phyloP scores from a whole-genome alignment of 2,797 vertebrate genomes.

The Periparus ater region DNA sequence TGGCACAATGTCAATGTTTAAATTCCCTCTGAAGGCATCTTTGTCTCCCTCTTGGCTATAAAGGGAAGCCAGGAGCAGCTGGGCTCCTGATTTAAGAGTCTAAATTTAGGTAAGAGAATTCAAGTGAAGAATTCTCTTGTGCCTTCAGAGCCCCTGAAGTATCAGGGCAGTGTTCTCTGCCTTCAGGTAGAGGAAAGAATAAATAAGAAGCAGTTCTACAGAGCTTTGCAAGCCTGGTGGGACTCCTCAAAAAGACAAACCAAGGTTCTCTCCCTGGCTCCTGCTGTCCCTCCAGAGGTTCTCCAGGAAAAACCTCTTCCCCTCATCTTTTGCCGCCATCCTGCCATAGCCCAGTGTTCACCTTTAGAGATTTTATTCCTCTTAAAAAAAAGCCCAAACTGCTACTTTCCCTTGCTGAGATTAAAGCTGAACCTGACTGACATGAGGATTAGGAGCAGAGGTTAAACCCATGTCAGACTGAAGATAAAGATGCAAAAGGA shows the following conservation, averaged over 20 bases:
- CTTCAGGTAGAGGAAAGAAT: background rate
- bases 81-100: background rate
- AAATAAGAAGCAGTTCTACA: background rate
- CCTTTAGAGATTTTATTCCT: background rate
- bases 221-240: background rate
- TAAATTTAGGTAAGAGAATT: background rate
- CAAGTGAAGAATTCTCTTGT: background rate
- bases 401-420: conserved; percentile 13
- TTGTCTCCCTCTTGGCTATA: background rate
- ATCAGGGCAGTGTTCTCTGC: background rate
- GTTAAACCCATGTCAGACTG: conserved; percentile 52
- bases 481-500: conserved; percentile 59
- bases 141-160: background rate
- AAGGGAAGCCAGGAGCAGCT: background rate
- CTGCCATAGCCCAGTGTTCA: background rate
- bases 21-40: background rate
- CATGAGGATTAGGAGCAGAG: conserved; percentile 27
- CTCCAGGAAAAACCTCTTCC: background rate
- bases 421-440: conserved; percentile 33
- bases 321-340: background rate
- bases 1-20: background rate
- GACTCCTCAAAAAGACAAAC: background rate
- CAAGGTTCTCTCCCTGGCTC: background rate
- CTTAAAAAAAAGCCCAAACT: background rate
- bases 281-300: background rate